Conservation (phyloP, 2,797 vertebrate genomes). For the Anabacerthia variegaticeps region DNA sequence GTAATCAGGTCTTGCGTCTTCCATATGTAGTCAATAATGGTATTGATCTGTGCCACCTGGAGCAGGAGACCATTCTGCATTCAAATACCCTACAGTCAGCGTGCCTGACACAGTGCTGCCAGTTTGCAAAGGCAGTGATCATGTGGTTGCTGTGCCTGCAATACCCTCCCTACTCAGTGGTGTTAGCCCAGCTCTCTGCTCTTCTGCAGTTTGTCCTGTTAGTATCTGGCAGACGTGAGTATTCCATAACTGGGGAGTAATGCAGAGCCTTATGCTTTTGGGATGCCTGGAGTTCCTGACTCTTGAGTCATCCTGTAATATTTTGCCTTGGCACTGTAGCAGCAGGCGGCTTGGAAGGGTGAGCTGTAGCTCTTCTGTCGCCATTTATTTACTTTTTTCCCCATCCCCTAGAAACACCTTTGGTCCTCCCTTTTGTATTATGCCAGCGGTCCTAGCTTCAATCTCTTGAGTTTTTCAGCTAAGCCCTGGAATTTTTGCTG, state of each 20-base stretch:
- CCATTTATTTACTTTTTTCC: not conserved
- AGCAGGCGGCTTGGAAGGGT: not conserved
- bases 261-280: not conserved
- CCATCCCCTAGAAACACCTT: not conserved
- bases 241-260: not conserved
- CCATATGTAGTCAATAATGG: not conserved
- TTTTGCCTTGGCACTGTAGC: not conserved
- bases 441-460: not conserved
- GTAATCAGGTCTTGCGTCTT: not conserved
- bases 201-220: too few species aligned
- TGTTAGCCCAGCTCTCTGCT: not conserved
- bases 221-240: not conserved
- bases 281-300: not conserved
- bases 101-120: not conserved
- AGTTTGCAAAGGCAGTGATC: accelerated
- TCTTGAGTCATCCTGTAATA: not conserved
- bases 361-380: not conserved
- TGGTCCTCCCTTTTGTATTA: not conserved
- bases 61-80: not conserved
- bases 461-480: not conserved
- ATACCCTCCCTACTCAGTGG: not conserved
- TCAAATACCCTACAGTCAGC: not conserved
- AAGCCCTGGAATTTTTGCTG: not conserved
- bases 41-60: not conserved
- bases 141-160: not conserved